These are phyloP conservation scores for Pantherophis vulpinus DNA, from an alignment of 2,797 vertebrate genomes.

Conservation along the genomic window DNA sequence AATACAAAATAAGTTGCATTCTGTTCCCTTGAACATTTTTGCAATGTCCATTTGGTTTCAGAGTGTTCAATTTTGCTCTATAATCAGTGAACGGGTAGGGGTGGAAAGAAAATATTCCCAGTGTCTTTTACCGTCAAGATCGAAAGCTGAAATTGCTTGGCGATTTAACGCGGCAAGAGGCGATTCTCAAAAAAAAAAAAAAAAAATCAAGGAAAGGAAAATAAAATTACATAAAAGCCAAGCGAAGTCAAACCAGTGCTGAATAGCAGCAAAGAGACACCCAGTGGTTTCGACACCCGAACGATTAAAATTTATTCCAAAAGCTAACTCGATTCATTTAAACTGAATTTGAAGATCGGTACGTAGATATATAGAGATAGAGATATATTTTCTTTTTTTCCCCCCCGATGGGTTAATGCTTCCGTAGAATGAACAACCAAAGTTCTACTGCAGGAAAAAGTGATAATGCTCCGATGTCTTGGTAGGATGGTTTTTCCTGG, in stretches of 20 bases:
- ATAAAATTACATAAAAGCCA: conserved; percentile 49
- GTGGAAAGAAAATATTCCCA: conserved; percentile 22
- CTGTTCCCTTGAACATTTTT: conserved; percentile 17
- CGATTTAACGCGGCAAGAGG: conserved; percentile 57
- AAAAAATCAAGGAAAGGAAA: conserved; percentile 36
- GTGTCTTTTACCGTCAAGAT: conserved; percentile 35
- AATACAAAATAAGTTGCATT: neutral
- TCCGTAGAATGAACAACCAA: conserved; percentile 52
- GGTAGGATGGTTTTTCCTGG: conserved; percentile 23
- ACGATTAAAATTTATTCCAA: conserved; percentile 14
- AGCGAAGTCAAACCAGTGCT: conserved; percentile 56
- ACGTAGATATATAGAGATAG: neutral
- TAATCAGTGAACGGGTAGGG: conserved; percentile 25
- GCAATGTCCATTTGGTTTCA: conserved; percentile 28
- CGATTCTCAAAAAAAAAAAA: neutral
- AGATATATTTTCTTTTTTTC: too few species aligned
- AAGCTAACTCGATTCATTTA: conserved; percentile 47
- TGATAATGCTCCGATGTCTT: conserved; percentile 26
- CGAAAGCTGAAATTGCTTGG: conserved; percentile 39
- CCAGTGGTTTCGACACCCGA: conserved; percentile 52
- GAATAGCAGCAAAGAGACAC: conserved; percentile 59
- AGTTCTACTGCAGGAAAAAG: conserved; percentile 45
- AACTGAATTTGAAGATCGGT: conserved; percentile 50
- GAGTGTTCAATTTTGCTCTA: conserved; percentile 18
- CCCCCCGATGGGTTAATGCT: neutral